Conservation (phyloP, 2,888 invertebrate genomes). For the Limnephilus rhombicus region DNA sequence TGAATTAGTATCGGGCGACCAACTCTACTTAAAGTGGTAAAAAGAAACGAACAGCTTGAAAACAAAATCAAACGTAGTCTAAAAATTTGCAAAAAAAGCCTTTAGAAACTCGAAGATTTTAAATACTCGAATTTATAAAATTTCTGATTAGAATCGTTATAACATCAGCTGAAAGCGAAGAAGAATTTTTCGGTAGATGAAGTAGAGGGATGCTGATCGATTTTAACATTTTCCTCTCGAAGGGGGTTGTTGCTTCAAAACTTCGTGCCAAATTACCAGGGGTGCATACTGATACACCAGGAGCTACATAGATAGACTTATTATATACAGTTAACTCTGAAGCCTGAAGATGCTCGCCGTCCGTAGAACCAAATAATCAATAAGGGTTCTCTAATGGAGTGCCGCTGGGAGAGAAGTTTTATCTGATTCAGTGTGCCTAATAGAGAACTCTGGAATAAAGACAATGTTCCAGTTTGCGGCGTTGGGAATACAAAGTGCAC, state of each 20-base stretch:
- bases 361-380: slow-evolving; percentile 5
- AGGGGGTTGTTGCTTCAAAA: slow-evolving; percentile 22
- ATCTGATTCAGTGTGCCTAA: neutral
- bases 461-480: neutral
- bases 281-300: slow-evolving; percentile 21
- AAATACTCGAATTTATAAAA: neutral
- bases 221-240: slow-evolving; percentile 21
- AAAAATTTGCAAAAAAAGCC: neutral
- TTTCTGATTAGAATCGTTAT: neutral
- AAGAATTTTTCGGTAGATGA: neutral
- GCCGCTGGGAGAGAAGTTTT: neutral
- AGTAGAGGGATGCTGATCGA: slow-evolving; percentile 11
- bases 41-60: neutral
- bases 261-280: slow-evolving; percentile 42
- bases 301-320: neutral
- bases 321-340: neutral
- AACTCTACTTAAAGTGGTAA: neutral
- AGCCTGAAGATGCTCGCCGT: slow-evolving; percentile 20
- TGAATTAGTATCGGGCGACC: neutral
- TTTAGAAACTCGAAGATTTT: neutral
- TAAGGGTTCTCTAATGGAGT: neutral
- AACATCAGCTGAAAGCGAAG: neutral
- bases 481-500: slow-evolving; percentile 1
- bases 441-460: neutral
- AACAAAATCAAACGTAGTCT: neutral